Conservation (phyloP, 2,113 vertebrate species). For the Lutjanus erythropterus region DNA sequence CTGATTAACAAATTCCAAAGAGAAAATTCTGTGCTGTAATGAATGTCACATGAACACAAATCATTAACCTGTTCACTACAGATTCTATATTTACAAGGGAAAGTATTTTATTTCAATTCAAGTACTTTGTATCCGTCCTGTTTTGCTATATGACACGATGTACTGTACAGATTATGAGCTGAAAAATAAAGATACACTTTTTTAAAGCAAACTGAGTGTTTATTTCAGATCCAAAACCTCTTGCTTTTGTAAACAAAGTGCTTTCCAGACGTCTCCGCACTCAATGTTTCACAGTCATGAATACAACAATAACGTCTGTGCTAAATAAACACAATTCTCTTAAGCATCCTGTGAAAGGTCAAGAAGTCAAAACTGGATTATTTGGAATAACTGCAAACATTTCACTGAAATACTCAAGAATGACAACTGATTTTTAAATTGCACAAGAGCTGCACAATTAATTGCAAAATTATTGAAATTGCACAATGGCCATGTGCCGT, state of each 20-base stretch:
- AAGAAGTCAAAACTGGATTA: neutral
- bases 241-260: constrained; percentile 19
- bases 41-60: neutral
- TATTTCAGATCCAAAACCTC: constrained; percentile 31
- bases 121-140: neutral
- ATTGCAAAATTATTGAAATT: no score
- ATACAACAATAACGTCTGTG: no score
- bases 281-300: constrained; percentile 6
- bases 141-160: constrained; percentile 27
- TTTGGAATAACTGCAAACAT: no score
- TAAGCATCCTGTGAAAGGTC: neutral
- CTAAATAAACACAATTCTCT: neutral
- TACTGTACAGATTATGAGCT: constrained; percentile 15
- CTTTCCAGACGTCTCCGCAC: constrained; percentile 5
- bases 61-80: constrained; percentile 35
- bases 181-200: constrained; percentile 46
- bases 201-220: constrained; percentile 31
- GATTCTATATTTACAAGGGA: constrained; percentile 15
- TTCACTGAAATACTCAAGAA: neutral
- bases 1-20: neutral
- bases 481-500: no score
- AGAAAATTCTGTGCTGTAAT: neutral
- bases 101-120: neutral
- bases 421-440: neutral
- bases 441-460: no score